Conservation (phyloP, 1,140 invertebrate genomes). For the Nasonia vitripennis region DNA sequence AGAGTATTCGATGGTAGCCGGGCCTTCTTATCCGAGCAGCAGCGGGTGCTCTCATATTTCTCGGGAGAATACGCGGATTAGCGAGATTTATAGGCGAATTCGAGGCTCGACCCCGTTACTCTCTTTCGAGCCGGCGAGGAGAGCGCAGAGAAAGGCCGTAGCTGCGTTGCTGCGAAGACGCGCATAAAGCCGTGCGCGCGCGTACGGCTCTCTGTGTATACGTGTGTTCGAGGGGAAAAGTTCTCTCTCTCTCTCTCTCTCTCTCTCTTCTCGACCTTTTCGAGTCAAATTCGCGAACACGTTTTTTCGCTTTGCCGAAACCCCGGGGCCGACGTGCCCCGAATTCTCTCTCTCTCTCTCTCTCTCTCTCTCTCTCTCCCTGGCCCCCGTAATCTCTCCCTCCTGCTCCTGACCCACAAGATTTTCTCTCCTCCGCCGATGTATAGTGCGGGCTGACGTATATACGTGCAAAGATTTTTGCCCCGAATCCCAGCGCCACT, state of each 20-base stretch:
- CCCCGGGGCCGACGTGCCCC: slow-evolving; percentile 41
- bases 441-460: not conserved
- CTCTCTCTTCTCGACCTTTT: not conserved
- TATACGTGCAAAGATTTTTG: slow-evolving; percentile 7
- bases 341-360: slow-evolving; percentile 32
- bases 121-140: not conserved
- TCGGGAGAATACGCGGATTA: slow-evolving; percentile 61
- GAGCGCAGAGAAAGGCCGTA: too few species aligned
- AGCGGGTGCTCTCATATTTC: slow-evolving; percentile 57
- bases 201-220: too few species aligned
- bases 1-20: not conserved
- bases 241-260: not conserved
- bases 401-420: not conserved
- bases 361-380: slow-evolving; percentile 26
- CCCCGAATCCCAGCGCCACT: slow-evolving; percentile 6
- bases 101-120: slow-evolving; percentile 43
- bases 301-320: slow-evolving; percentile 36
- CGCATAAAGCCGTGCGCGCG: not conserved
- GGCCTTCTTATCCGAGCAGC: slow-evolving; percentile 29
- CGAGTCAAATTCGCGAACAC: slow-evolving; percentile 42
- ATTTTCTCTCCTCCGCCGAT: not conserved
- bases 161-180: not conserved
- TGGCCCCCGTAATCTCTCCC: slow-evolving; percentile 21
- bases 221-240: not conserved
- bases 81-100: slow-evolving; percentile 60